These are phyloP conservation scores for Chromoteleia sp. DNA, from an alignment of 2,888 invertebrate genomes.

Conservation along the genomic window DNA sequence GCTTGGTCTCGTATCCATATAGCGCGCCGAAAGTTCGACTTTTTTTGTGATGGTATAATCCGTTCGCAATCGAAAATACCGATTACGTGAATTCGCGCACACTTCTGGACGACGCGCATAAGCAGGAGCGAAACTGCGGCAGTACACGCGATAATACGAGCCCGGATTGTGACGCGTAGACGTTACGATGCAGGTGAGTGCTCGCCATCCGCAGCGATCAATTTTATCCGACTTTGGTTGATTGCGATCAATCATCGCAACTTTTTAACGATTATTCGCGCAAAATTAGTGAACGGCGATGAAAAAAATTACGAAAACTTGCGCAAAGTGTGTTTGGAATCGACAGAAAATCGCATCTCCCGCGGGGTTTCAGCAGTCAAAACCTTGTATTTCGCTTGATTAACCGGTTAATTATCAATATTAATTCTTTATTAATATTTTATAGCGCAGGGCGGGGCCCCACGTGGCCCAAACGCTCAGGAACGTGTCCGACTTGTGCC, in stretches of 20 bases:
- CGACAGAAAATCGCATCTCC: constrained; percentile 9
- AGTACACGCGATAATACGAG: constrained; percentile 8
- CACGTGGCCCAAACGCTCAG: constrained; percentile 73
- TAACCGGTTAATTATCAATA: background rate
- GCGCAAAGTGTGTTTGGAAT: constrained; percentile 51
- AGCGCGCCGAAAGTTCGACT: constrained; percentile 81
- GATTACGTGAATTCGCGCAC: too few relatives aligned
- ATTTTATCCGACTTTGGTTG: background rate
- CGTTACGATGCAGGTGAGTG: constrained; percentile 84
- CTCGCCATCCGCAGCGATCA: constrained; percentile 73
- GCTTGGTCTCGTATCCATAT: constrained; percentile 81
- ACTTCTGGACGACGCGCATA: background rate
- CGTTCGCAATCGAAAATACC: too few relatives aligned
- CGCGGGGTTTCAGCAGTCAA: background rate
- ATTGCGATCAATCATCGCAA: too few relatives aligned
- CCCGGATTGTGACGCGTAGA: constrained; percentile 81
- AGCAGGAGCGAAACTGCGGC: background rate
- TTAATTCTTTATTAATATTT: constrained; percentile 33
- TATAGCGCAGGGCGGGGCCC: constrained; percentile 79
- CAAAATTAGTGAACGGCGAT: background rate
- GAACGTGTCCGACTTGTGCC: constrained; percentile 73
- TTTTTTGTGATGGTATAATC: too few relatives aligned
- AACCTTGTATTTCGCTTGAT: background rate
- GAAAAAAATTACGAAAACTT: background rate
- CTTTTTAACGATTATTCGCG: background rate